Evolutionary conservation across 92 coral and sea anemone genomes (phyloP).

Genomic region (Muricea muricata): DNA sequence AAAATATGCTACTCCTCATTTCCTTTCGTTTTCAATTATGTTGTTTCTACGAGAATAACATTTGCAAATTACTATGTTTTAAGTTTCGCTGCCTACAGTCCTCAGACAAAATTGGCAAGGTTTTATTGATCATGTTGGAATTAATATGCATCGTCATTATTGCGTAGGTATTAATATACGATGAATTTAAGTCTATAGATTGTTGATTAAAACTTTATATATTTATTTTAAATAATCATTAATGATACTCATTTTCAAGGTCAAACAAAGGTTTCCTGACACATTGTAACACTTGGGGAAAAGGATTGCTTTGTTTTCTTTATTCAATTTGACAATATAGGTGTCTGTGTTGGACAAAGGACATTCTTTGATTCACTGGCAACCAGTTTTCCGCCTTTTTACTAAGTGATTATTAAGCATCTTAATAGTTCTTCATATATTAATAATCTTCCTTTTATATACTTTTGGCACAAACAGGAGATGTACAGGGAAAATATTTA

Average conservation of each 20-base stretch:
- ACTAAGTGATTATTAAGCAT: neutral
- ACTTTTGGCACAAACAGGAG: neutral
- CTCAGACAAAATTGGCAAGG: neutral
- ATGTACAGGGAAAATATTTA: neutral
- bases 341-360: slow-evolving; percentile 20
- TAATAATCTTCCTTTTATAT: neutral
- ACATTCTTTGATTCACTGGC: slow-evolving; percentile 14
- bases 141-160: neutral
- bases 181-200: neutral
- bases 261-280: slow-evolving; percentile 10
- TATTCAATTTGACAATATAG: neutral
- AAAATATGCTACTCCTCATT: too few species aligned
- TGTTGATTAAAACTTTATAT: neutral
- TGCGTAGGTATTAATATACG: neutral
- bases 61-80: too few species aligned
- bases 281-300: neutral
- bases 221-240: neutral
- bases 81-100: neutral
- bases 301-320: slow-evolving; percentile 29
- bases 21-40: neutral
- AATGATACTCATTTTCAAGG: neutral
- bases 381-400: slow-evolving; percentile 6
- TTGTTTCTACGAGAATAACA: neutral
- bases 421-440: neutral
- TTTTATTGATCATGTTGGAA: neutral